Evolutionary conservation across 2,797 vertebrate species (phyloP).

Genomic region (Gymnothorax reevesii): DNA sequence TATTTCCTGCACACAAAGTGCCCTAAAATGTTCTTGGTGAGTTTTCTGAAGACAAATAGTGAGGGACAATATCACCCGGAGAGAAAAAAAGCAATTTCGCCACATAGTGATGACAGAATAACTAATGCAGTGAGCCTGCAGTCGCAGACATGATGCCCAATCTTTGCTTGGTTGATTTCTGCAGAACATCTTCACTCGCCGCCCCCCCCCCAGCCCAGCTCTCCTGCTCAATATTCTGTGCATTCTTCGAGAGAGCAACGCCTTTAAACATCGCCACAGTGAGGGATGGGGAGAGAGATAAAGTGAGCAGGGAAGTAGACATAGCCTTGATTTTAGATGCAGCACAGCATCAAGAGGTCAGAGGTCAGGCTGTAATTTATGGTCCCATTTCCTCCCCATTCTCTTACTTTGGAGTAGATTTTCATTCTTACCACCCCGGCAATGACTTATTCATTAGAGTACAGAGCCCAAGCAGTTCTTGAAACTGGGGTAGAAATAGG

Average conservation of each 20-base stretch:
- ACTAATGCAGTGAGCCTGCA: not conserved
- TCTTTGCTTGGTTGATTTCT: constrained; percentile 35
- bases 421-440: not conserved
- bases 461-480: not conserved
- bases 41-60: constrained; percentile 20
- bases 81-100: constrained; percentile 40
- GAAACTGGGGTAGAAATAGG: not conserved
- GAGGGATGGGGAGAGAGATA: constrained; percentile 25
- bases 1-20: not conserved
- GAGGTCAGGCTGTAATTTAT: constrained; percentile 28
- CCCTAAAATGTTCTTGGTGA: constrained; percentile 7
- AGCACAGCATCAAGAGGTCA: constrained; percentile 21
- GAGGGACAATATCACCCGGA: constrained; percentile 24
- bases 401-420: not conserved
- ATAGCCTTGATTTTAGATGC: constrained; percentile 33
- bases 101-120: constrained; percentile 23
- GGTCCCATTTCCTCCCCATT: not conserved
- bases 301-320: constrained; percentile 10
- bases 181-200: constrained; percentile 20
- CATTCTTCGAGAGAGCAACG: not conserved
- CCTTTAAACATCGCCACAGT: constrained; percentile 14
- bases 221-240: not conserved
- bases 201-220: not conserved
- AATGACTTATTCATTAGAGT: not conserved
- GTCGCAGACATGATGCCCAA: constrained; percentile 4